phyloP scores from a whole-genome alignment of 1,140 invertebrate species.

The Hestina assimilis region DNA sequence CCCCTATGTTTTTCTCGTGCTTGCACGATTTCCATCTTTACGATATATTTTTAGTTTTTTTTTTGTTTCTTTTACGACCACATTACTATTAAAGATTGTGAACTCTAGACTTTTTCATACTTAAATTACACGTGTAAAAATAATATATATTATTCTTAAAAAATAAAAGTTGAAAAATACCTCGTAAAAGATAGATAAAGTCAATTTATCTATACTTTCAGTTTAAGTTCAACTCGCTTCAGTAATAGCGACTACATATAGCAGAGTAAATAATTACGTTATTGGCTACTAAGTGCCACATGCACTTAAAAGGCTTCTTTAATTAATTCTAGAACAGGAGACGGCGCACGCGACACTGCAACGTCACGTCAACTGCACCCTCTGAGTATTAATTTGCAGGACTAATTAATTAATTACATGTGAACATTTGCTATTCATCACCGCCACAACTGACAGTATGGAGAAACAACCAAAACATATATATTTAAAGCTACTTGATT shows the following conservation, averaged over 20 bases:
- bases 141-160: no score
- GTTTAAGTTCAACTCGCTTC: neutral
- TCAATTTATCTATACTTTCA: neutral
- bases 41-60: slow-evolving; percentile 63
- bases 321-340: slow-evolving; percentile 54
- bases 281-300: slow-evolving; percentile 4
- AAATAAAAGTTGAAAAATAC: no score
- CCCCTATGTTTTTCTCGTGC: slow-evolving; percentile 61
- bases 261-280: neutral
- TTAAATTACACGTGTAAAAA: neutral
- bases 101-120: neutral
- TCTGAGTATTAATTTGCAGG: slow-evolving; percentile 64
- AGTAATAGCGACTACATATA: neutral
- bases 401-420: slow-evolving; percentile 71
- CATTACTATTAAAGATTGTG: slow-evolving; percentile 21
- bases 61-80: slow-evolving; percentile 45
- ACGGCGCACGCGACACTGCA: slow-evolving; percentile 40
- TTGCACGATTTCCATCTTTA: slow-evolving; percentile 72
- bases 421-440: slow-evolving; percentile 60
- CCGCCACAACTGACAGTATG: slow-evolving; percentile 24
- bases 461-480: neutral
- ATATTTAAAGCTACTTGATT: neutral
- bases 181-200: no score
- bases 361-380: slow-evolving; percentile 60
- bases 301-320: slow-evolving; percentile 51